A percentile compares a stretch with the other conserved stretches of the same genome.
Conservation (phyloP, 23 tunicate species). For the Styela clava region DNA sequence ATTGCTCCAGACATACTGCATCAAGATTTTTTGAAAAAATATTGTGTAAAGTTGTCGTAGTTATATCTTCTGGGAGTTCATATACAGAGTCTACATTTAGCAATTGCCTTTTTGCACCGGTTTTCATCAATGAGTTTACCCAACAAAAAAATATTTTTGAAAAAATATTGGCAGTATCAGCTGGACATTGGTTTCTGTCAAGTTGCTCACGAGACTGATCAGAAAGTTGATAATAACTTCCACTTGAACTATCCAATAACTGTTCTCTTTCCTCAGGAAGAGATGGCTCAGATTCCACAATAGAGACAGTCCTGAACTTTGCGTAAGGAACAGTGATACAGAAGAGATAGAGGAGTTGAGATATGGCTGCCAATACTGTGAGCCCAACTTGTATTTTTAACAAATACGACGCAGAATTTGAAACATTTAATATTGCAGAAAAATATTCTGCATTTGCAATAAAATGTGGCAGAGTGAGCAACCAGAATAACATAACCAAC, state of each 20-base stretch:
- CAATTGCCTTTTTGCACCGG: conserved; percentile 45
- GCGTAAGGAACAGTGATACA: conserved; percentile 5
- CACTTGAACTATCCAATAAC: neutral
- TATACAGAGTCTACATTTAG: conserved; percentile 47
- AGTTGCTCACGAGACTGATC: neutral
- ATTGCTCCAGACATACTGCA: neutral
- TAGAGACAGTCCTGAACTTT: neutral
- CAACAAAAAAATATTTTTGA: conserved; percentile 72
- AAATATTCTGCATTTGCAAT: conserved; percentile 30
- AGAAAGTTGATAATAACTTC: conserved; percentile 7
- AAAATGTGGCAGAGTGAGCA: conserved; percentile 63
- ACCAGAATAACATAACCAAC: conserved; percentile 54
- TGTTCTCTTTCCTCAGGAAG: neutral
- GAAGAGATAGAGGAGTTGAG: conserved; percentile 11
- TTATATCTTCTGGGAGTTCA: conserved; percentile 57
- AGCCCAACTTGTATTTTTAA: neutral
- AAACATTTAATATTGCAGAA: neutral
- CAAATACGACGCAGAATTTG: neutral
- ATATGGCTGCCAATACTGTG: neutral
- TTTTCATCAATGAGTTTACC: conserved; percentile 76
- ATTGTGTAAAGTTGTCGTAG: conserved; percentile 38
- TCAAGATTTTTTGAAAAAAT: conserved; percentile 27
- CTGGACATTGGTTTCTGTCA: conserved; percentile 41
- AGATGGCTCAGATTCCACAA: neutral
- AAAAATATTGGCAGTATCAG: conserved; percentile 38